These are phyloP conservation scores for Calliopum simillimum DNA, from an alignment of 2,888 invertebrate genomes.

Conservation along the genomic window DNA sequence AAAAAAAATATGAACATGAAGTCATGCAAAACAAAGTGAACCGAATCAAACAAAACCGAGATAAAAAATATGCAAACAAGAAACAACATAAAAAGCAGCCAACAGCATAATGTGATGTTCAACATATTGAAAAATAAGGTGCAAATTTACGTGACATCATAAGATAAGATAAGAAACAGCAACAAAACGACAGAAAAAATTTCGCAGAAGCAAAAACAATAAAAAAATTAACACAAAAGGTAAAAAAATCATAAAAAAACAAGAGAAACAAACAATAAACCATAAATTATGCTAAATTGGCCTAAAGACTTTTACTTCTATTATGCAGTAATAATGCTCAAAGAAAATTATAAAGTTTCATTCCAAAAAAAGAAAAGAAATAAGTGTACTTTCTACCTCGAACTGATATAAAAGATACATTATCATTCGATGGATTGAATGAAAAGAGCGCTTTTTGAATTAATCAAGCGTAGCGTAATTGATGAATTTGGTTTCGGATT, in stretches of 20 bases:
- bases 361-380: no score
- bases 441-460: no score
- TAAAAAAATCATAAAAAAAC: constrained; percentile 1
- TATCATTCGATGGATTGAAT: no score
- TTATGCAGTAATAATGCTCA: background rate
- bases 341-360: no score
- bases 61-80: constrained; percentile 5
- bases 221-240: background rate
- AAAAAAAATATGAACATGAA: background rate
- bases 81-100: background rate
- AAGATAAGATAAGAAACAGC: background rate
- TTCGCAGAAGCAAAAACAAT: background rate
- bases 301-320: background rate
- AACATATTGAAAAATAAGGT: constrained; percentile 50
- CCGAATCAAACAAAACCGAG: constrained; percentile 23
- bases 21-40: constrained; percentile 26
- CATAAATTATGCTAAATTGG: constrained; percentile 2
- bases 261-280: background rate
- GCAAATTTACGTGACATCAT: constrained; percentile 55
- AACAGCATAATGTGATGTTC: background rate
- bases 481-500: no score
- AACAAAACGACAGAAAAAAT: background rate
- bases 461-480: no score
- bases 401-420: no score
- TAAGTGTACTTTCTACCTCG: background rate